Evolutionary conservation across 2,797 vertebrate genomes (phyloP).

Genomic region (Gallinago stenura): DNA sequence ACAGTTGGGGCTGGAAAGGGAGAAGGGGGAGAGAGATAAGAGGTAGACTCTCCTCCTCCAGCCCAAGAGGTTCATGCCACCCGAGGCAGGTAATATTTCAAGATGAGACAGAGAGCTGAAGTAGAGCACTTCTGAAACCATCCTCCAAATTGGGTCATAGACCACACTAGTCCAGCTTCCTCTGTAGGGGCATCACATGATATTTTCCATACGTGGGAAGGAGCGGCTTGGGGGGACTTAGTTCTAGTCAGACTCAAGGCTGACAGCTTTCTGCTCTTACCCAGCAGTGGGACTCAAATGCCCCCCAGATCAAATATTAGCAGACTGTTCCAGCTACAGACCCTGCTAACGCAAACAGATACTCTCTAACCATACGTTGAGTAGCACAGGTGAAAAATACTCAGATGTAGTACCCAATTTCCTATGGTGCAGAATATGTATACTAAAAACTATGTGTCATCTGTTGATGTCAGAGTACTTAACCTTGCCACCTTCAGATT

Average conservation of each 20-base stretch:
- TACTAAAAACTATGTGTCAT: neutral
- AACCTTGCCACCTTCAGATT: neutral
- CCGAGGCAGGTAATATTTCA: neutral
- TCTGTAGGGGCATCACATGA: neutral
- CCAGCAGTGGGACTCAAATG: neutral
- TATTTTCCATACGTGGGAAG: neutral
- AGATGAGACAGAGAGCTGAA: neutral
- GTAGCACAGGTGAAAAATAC: neutral
- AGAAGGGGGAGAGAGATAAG: conserved; percentile 14
- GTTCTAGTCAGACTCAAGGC: neutral
- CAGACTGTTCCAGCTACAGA: neutral
- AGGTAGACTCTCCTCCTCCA: conserved; percentile 16
- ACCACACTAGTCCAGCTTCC: neutral
- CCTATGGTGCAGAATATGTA: neutral
- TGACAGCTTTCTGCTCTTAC: neutral
- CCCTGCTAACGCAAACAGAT: neutral
- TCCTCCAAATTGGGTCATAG: neutral
- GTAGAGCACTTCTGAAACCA: neutral
- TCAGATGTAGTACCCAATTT: neutral
- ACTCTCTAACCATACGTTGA: neutral
- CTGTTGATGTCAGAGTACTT: neutral
- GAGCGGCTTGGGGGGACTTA: neutral
- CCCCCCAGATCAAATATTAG: neutral
- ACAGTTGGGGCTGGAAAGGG: conserved; percentile 8
- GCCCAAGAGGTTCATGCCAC: neutral